phyloP scores from a whole-genome alignment of 2,797 vertebrate genomes.

The Morus bassanus region DNA sequence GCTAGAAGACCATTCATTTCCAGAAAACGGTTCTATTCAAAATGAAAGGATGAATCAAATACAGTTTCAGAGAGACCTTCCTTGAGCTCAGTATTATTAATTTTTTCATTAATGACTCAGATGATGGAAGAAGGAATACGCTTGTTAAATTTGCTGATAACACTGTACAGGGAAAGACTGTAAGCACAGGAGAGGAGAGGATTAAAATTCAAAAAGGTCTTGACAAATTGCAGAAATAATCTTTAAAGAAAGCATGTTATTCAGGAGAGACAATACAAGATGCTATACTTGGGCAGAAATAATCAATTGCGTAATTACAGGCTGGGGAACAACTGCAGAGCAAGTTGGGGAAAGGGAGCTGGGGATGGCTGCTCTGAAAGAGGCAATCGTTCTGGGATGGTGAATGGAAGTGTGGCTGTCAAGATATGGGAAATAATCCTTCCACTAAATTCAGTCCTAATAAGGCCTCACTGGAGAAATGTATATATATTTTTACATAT shows the following conservation, averaged over 20 bases:
- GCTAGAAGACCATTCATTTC: background rate
- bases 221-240: background rate
- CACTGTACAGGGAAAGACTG: background rate
- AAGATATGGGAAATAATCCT: background rate
- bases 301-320: background rate
- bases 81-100: background rate
- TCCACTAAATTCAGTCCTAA: background rate
- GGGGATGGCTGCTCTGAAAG: background rate
- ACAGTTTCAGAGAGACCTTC: background rate
- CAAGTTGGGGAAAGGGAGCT: background rate
- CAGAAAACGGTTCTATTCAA: background rate
- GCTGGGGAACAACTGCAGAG: background rate
- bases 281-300: background rate
- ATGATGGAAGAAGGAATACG: background rate
- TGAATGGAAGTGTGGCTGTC: background rate
- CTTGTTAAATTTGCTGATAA: background rate
- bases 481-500: accelerated
- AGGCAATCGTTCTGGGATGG: background rate
- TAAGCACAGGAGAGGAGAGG: accelerated
- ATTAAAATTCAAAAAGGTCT: background rate
- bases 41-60: background rate
- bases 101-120: background rate
- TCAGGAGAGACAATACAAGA: background rate
- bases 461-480: background rate
- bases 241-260: background rate